These are phyloP conservation scores for Ethmia dodecea DNA, from an alignment of 2,888 invertebrate genomes.

Conservation along the genomic window DNA sequence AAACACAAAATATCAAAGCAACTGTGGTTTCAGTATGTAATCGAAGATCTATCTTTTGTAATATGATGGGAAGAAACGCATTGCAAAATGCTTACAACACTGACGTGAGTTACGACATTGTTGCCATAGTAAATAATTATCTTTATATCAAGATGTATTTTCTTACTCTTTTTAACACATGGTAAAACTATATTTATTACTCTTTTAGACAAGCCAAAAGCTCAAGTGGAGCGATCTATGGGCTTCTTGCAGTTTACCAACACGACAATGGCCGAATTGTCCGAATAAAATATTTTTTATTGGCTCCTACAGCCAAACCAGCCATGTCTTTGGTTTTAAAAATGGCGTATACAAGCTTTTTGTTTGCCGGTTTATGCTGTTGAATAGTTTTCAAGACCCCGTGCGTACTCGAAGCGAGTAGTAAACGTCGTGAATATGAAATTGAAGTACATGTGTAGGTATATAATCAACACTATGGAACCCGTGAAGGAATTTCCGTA, in stretches of 20 bases:
- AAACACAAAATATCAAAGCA: no score
- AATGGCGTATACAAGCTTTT: constrained; percentile 81
- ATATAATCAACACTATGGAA: constrained; percentile 70
- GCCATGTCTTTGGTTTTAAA: constrained; percentile 79
- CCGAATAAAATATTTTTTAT: constrained; percentile 75
- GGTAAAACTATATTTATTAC: constrained; percentile 70
- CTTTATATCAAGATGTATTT: constrained; percentile 41
- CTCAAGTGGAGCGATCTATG: constrained; percentile 74
- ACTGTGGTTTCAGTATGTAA: no score
- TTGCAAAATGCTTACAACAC: no score
- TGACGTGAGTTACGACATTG: constrained; percentile 11
- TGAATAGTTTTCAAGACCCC: constrained; percentile 67
- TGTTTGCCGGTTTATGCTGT: constrained; percentile 78
- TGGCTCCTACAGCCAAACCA: constrained; percentile 72
- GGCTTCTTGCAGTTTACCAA: constrained; percentile 76
- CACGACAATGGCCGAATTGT: constrained; percentile 78
- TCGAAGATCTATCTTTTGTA: no score
- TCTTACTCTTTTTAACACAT: constrained; percentile 71
- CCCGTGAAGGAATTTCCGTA: constrained; percentile 68
- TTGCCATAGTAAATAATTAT: constrained; percentile 50
- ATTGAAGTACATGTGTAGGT: constrained; percentile 76
- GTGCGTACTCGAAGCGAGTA: constrained; percentile 54
- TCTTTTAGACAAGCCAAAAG: constrained; percentile 70
- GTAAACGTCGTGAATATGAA: constrained; percentile 74
- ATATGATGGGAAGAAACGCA: no score